Base-by-base conservation (phyloP, 2,113 vertebrate species). In the Tachuris rubrigastra region DNA sequence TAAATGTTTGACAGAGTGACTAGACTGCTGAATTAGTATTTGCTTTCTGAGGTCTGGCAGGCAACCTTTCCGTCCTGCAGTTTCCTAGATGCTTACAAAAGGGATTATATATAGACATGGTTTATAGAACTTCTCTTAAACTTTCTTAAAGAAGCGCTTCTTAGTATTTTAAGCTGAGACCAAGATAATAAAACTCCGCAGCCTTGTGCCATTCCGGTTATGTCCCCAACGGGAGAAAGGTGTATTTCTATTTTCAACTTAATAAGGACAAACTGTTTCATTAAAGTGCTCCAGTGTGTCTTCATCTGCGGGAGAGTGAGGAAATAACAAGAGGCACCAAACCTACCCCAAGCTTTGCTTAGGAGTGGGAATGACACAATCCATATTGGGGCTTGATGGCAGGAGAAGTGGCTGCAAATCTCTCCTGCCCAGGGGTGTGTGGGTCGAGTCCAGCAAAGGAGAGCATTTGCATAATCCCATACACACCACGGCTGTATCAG, bases 1-100 rank as follows among this genome's bases (percentile, higher is more conserved):
- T 98, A 98, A 99, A 98, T 97, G 98, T 98, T 98, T 98, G 98
- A 98, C 98, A 94, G 98, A 98, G 98, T 98, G 98, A 98, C 98
- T 98, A 97, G 98, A 98, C 98, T 98, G 93, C 96, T 76, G 96
- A 98, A 98, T 98, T 96, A 98, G 97, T 97, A 98, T 98, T 97
- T 97, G 97, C 97, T 97, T 96, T 96, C 97, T 27, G 94, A 98
- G 97, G 96, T 97, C 83, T 44, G 95, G 93, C 96, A 96, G 91
- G 89, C 96, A 96, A 94, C 93, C 95, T 44, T 84, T 96, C 94
- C 94, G 85, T 97, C 96, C 96, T 96, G 97, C 94, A 95, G 97
- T 95, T 94, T 93, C 91, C 93, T 96, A 95, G 93, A 88, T 96
- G 96, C 96, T 97, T 96, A 93, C 93, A 97, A 24, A 44, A 96